phyloP scores from a whole-genome alignment of 2,113 vertebrate genomes.

The Struthio camelus region DNA sequence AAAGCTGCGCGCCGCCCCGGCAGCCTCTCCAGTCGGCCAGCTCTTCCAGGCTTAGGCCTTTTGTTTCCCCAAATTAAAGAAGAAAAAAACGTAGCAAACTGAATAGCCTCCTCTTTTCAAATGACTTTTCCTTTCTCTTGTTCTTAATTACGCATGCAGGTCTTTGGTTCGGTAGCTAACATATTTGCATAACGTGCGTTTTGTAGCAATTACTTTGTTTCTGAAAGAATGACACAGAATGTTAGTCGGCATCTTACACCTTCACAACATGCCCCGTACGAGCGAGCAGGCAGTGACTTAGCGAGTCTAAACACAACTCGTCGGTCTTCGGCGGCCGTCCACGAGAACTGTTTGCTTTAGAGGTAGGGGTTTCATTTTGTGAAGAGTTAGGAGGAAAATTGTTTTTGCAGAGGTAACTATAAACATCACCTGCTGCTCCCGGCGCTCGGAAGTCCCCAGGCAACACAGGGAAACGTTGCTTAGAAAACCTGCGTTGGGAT shows the following conservation, averaged over 20 bases:
- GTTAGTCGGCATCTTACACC: rapidly evolving
- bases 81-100: not conserved
- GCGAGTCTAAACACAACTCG: rapidly evolving
- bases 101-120: not conserved
- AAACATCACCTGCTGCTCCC: not conserved
- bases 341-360: not conserved
- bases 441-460: not conserved
- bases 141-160: not conserved
- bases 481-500: not conserved
- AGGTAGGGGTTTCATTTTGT: too few species aligned
- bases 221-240: not conserved
- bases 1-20: not conserved
- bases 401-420: not conserved
- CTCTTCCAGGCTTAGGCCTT: not conserved
- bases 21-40: not conserved
- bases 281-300: rapidly evolving
- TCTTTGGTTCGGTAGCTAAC: not conserved
- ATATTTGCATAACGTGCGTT: not conserved
- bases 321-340: not conserved
- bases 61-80: not conserved
- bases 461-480: not conserved
- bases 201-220: not conserved
- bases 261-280: rapidly evolving
- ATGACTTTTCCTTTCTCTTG: not conserved
- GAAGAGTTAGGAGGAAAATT: not conserved